Evolutionary conservation across 2,113 vertebrate species (phyloP).

Genomic region (Pluvialis apricaria): DNA sequence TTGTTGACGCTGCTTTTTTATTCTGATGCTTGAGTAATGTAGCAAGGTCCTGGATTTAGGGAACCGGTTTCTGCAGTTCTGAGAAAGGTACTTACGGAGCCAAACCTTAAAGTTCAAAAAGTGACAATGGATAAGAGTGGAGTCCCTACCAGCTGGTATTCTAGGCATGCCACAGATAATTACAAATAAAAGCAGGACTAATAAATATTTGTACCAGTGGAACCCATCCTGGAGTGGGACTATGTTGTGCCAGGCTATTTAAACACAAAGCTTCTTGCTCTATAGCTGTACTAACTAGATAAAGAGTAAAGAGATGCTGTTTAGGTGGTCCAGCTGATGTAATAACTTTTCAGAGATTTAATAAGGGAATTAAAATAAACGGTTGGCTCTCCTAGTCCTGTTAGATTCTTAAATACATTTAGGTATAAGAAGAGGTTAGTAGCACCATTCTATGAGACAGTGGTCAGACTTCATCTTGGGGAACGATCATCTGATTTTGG

Average conservation of each 20-base stretch:
- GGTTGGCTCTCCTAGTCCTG: not conserved
- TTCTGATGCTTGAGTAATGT: not conserved
- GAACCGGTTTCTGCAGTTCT: not conserved
- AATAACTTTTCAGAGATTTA: not conserved
- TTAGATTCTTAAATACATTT: not conserved
- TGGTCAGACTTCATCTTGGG: not conserved
- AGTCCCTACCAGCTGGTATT: not conserved
- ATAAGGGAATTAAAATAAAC: not conserved
- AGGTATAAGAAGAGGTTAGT: not conserved
- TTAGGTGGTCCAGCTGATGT: not conserved
- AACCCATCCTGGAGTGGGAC: not conserved
- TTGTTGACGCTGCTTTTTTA: not conserved
- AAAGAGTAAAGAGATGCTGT: not conserved
- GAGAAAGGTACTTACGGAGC: not conserved
- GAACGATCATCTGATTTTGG: not conserved
- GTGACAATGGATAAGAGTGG: not conserved
- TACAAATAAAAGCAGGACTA: not conserved
- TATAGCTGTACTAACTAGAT: not conserved
- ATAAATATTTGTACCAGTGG: not conserved
- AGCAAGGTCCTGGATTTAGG: not conserved
- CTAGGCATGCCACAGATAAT: not conserved
- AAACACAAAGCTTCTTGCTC: not conserved
- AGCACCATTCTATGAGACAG: not conserved
- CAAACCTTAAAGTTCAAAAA: not conserved
- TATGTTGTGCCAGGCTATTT: not conserved